A percentile compares a stretch with the other conserved stretches of the same genome.
phyloP scores from a whole-genome alignment of 1,140 invertebrate species.

The Drosophila rhopaloa region DNA sequence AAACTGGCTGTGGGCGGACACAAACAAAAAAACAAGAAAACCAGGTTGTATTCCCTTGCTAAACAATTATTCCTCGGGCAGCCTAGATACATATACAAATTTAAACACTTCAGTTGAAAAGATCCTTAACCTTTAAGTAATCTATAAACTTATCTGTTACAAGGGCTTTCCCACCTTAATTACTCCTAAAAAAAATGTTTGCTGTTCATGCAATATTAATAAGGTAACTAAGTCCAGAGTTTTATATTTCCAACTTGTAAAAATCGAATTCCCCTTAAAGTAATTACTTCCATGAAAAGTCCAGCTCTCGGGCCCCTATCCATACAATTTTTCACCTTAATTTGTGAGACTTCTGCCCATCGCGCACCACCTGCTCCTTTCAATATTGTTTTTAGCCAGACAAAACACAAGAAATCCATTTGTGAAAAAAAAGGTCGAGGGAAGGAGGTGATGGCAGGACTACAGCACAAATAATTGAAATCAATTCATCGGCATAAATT shows the following conservation, averaged over 20 bases:
- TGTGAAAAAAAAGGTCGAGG: conserved; percentile 26
- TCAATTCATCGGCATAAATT: conserved; percentile 54
- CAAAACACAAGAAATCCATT: conserved; percentile 56
- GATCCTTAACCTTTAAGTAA: no score
- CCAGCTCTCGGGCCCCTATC: background rate
- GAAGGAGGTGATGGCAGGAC: conserved; percentile 8
- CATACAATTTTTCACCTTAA: background rate
- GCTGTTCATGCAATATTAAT: no score
- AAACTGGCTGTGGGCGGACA: conserved; percentile 10
- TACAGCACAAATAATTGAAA: conserved; percentile 47
- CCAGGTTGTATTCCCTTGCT: background rate
- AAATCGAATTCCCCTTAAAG: no score
- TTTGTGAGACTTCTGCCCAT: background rate
- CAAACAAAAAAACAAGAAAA: background rate
- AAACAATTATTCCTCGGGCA: background rate
- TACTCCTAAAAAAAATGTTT: no score
- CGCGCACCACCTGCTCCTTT: conserved; percentile 13
- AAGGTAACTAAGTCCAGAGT: no score
- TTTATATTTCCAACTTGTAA: no score
- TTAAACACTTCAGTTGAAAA: no score
- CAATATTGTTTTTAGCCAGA: conserved; percentile 22
- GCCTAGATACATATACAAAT: no score
- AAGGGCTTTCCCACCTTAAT: no score
- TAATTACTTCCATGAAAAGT: background rate
- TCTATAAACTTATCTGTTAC: no score